Evolutionary conservation across 1,140 invertebrate genomes (phyloP), one percentile per base, ranked within the genome.

Genomic region (Megathymus violae): DNA sequence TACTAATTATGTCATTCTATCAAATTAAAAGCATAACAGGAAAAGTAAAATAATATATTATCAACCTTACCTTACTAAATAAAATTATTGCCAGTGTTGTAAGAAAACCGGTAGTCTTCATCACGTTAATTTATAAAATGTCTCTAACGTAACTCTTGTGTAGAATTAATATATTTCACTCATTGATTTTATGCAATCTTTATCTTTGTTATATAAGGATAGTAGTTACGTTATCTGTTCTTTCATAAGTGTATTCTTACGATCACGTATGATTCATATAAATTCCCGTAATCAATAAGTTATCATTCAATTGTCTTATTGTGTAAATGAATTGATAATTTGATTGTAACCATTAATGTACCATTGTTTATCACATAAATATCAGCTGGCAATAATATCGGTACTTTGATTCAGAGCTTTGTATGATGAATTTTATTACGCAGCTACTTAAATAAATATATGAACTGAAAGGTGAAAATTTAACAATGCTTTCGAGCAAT

Each of bases 121-220:
- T 85, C 36, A 60, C 67, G 52, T 66, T 67, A 66, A 74, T 63
- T 36, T 68, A 71, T 69, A 64, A 71, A 71, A 54, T 79, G 71
- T 40, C 44, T 19, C 50, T 68, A 67, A 54, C 52, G 43, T 64
- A 47, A 62, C 62, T 56, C 46, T 72, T 74, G 74, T 71, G 72
- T 69, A 69, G 44, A 63, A 71, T 66, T 76, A 36, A 79, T 79
- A 82, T 79, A 77, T 77, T 72, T 69, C 40, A 40, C 62, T 62
- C 25, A n/a, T 11, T 41, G 38, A 66, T 70, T 38, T 74, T 67
- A 65, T 59, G 65, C 67, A 78, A 80, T 64, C 31, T 2, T 54
- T 10, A 54, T 59, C 47, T 52, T 11, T n/a, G 40, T 69, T 74
- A 76, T 76, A 71, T 51, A 31, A 38, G 47, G 16, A 48, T 14